phyloP scores from a whole-genome alignment of 2,888 invertebrate genomes.

The Ceratothoa steindachneri region DNA sequence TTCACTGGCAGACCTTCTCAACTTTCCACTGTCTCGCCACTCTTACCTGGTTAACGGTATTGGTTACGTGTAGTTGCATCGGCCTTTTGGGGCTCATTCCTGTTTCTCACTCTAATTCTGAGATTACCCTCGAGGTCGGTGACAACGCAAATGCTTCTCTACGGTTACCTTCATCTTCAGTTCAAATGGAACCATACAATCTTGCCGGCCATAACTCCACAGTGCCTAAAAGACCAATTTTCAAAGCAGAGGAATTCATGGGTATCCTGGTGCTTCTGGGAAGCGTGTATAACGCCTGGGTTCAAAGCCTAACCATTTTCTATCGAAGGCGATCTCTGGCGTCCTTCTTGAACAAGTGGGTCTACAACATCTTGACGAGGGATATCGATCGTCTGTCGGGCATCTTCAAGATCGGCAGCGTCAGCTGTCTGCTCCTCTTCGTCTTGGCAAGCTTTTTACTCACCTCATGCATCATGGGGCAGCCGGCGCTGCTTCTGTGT shows the following conservation, averaged over 20 bases:
- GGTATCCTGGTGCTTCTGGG: neutral
- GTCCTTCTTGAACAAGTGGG: neutral
- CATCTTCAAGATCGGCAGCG: neutral
- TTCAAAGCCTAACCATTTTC: neutral
- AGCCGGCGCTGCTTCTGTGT: neutral
- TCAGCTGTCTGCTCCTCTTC: neutral
- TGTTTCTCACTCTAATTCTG: neutral
- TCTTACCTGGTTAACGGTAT: neutral
- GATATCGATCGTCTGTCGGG: neutral
- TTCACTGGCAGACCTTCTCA: neutral
- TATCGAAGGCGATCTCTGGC: neutral
- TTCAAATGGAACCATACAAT: neutral
- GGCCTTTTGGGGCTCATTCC: neutral
- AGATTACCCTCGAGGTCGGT: neutral
- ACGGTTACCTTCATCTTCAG: neutral
- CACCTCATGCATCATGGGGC: neutral
- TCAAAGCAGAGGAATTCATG: conserved; percentile 2
- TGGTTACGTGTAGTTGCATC: neutral
- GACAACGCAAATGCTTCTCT: neutral
- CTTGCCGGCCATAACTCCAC: neutral
- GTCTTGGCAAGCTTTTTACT: neutral
- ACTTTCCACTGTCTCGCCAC: neutral
- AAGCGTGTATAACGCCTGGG: neutral
- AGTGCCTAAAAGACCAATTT: neutral
- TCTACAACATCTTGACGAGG: neutral